A percentile compares a stretch with the other conserved stretches of the same genome.
These are phyloP conservation scores for Lethocerus indicus DNA, from an alignment of 1,140 invertebrate genomes.

Conservation along the genomic window DNA sequence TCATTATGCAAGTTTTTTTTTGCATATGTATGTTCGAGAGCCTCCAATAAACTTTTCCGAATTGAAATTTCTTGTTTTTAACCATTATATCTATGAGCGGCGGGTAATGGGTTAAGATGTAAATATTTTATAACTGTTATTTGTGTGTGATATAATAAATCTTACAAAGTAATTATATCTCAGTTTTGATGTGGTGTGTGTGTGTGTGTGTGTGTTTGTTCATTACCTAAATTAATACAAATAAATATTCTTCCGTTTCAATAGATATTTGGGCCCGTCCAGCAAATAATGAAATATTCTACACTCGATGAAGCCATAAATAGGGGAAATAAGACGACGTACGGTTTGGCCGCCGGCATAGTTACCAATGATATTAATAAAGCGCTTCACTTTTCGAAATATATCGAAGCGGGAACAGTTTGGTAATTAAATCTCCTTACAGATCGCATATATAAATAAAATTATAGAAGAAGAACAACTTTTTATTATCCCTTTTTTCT, in stretches of 20 bases:
- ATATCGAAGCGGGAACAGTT: constrained; percentile 71
- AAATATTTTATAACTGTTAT: too few species aligned
- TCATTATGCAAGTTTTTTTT: too few species aligned
- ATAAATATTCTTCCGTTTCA: constrained; percentile 21
- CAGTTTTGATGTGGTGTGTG: too few species aligned
- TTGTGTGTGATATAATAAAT: too few species aligned
- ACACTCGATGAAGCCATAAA: constrained; percentile 77
- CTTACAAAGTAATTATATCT: too few species aligned
- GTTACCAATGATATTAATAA: constrained; percentile 78
- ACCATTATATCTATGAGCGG: too few species aligned
- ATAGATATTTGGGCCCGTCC: constrained; percentile 87
- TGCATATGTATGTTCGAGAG: too few species aligned
- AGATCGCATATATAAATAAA: background rate
- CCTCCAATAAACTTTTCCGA: too few species aligned
- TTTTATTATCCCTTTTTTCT: background rate
- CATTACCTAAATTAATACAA: too few species aligned
- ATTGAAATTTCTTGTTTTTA: too few species aligned
- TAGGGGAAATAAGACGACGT: constrained; percentile 70
- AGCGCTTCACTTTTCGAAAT: constrained; percentile 54
- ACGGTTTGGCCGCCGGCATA: constrained; percentile 77
- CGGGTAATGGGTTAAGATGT: too few species aligned
- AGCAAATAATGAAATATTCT: constrained; percentile 79
- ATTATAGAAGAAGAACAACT: background rate
- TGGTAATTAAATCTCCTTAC: constrained; percentile 38
- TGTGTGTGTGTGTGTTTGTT: background rate